These are phyloP conservation scores for Babylonia areolata DNA, from an alignment of 1,140 invertebrate genomes.

Conservation along the genomic window DNA sequence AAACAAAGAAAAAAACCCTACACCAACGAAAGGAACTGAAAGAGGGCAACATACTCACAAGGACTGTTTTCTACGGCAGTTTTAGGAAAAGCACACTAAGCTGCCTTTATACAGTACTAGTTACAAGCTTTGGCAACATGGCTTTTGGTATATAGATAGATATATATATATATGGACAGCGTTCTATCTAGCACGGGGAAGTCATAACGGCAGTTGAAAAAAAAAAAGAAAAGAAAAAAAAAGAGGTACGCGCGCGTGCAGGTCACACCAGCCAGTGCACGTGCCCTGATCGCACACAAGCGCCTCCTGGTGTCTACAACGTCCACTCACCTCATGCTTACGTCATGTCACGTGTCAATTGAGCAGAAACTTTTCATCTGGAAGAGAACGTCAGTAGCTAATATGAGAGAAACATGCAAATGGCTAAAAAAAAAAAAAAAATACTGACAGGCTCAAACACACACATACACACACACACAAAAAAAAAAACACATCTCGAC, in stretches of 20 bases:
- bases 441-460: background rate
- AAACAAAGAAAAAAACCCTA: background rate
- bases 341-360: conserved; percentile 56
- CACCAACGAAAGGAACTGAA: background rate
- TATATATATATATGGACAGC: background rate
- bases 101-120: background rate
- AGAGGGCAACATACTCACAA: background rate
- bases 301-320: conserved; percentile 44
- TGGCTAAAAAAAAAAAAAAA: conserved; percentile 5
- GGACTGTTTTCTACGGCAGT: background rate
- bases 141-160: too few species aligned
- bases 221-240: conserved; percentile 11
- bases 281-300: conserved; percentile 43
- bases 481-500: background rate
- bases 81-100: background rate
- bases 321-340: conserved; percentile 44
- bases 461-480: too few species aligned
- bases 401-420: conserved; percentile 40
- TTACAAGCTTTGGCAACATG: background rate
- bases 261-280: conserved; percentile 50
- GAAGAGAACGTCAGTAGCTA: conserved; percentile 49
- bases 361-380: conserved; percentile 67
- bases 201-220: background rate
- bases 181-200: background rate
- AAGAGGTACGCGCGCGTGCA: conserved; percentile 33